Evolutionary conservation across 2,888 invertebrate species (phyloP).

Genomic region (Plagiodera versicolora): DNA sequence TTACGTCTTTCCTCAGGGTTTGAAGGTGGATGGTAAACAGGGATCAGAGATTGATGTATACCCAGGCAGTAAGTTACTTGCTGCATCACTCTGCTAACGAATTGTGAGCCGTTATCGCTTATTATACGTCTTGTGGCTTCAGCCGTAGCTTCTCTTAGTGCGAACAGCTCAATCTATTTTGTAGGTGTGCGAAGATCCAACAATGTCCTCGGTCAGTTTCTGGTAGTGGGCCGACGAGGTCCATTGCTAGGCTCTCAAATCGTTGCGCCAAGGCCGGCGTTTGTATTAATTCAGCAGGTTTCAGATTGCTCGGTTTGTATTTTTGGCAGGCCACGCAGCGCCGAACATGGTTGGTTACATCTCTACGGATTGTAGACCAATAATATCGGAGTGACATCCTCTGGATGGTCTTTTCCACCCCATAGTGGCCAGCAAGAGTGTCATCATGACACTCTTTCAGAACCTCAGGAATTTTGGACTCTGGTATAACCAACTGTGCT

Average conservation of each 20-base stretch:
- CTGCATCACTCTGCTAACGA: conserved; percentile 44
- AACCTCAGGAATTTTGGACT: conserved; percentile 12
- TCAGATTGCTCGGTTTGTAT: conserved; percentile 36
- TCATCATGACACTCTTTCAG: conserved; percentile 35
- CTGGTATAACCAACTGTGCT: conserved; percentile 37
- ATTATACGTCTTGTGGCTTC: conserved; percentile 41
- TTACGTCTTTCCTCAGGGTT: conserved; percentile 33
- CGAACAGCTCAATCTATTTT: conserved; percentile 27
- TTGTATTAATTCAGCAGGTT: conserved; percentile 41
- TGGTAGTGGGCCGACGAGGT: conserved; percentile 41
- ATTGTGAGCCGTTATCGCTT: conserved; percentile 47
- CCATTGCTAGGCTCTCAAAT: conserved; percentile 38
- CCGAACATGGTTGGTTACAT: conserved; percentile 31
- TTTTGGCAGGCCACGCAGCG: conserved; percentile 39
- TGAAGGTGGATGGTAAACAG: conserved; percentile 34
- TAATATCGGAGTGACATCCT: conserved; percentile 32
- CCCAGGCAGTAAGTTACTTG: conserved; percentile 38
- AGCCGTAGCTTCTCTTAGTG: conserved; percentile 16
- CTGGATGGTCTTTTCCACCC: conserved; percentile 34
- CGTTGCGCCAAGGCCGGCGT: conserved; percentile 33
- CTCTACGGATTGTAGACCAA: conserved; percentile 35
- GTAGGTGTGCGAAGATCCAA: conserved; percentile 37
- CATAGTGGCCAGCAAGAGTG: conserved; percentile 39
- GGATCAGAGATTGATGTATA: conserved; percentile 38
- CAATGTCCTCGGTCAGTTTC: conserved; percentile 12